Base-by-base conservation (phyloP, 2,888 invertebrate genomes). In the Noctua pronuba region DNA sequence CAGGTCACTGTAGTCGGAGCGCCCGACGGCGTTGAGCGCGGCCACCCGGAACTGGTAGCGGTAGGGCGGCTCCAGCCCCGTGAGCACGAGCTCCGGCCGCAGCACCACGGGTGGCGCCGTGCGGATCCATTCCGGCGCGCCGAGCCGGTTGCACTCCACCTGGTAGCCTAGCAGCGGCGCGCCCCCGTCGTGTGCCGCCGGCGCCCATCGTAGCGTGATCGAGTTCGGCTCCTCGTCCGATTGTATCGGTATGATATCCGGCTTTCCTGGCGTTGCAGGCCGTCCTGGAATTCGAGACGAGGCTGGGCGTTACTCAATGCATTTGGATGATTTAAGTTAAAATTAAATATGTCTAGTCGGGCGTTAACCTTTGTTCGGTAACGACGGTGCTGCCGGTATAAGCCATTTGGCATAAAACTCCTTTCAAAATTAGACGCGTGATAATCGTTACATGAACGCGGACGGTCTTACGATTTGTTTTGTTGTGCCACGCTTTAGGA, bases 21-120 rank as follows among this genome's bases (percentile, higher is more conserved):
- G 96, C 2, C 99, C 99, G 46, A 98, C 98, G 55, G 98, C 98
- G 95, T 99, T 99, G 93, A 99, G 98, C 0, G 99, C 99, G 77
- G 98, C 98, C 28, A 99, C 98, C 79, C 99, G 97, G 97, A 99
- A 99, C 95, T 98, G 98, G 94, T 99, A 99, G 72, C 98, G 97
- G 97, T 98, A 98, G 75, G 98, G 99, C 1, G 98, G 98, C 91
- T 98, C 98, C 58, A 99, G 97, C 35, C 98, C 98, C 86, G 98
- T 98, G 62, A 99, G 97, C 67, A 98, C 97, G 52, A 98, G 97
- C 94, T 99, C 98, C 44, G 98, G 98, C 60, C 97, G 97, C 52
- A 97, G 95, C 44, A 98, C 98, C 7, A 98, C 97, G 31, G 97
- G 97, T 16, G 98, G 98, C 18, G 98, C 97, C 16, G 98, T 98